phyloP scores from a whole-genome alignment of 2,797 vertebrate genomes.

The Hydrolagus colliei region DNA sequence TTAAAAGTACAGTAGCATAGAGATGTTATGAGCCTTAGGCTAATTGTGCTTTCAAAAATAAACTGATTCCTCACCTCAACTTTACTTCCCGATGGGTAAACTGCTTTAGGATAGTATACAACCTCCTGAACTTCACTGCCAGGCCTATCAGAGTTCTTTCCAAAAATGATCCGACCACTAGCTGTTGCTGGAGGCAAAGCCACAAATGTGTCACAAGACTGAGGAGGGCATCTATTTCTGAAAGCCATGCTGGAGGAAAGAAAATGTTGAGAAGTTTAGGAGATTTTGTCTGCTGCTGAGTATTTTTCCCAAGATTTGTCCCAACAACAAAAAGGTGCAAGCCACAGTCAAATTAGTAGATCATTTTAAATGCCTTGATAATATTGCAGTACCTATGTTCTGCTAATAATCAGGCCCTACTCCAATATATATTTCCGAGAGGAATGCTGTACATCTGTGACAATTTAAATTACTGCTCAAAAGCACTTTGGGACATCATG shows the following conservation, averaged over 20 bases:
- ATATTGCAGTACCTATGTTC: too few relatives aligned
- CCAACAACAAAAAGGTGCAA: too few relatives aligned
- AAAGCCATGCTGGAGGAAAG: slow-evolving; percentile 45
- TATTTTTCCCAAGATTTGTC: background rate
- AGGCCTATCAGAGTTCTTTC: slow-evolving; percentile 89
- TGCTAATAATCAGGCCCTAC: too few relatives aligned
- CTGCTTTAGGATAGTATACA: slow-evolving; percentile 64
- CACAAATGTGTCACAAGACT: slow-evolving; percentile 89
- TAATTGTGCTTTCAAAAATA: background rate
- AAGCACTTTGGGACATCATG: too few relatives aligned
- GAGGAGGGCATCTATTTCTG: slow-evolving; percentile 43
- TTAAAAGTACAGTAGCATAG: too few relatives aligned
- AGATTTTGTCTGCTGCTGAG: background rate
- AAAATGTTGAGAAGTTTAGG: background rate
- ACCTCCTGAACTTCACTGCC: slow-evolving; percentile 90
- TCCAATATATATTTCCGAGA: too few relatives aligned
- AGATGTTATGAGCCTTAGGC: too few relatives aligned
- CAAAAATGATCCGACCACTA: slow-evolving; percentile 72
- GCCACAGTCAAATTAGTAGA: too few relatives aligned
- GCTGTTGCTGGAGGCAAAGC: slow-evolving; percentile 78
- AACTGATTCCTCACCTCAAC: slow-evolving; percentile 62
- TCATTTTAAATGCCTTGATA: too few relatives aligned
- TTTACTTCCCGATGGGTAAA: slow-evolving; percentile 51
- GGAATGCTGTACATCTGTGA: too few relatives aligned
- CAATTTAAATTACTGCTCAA: too few relatives aligned